Base-by-base conservation (phyloP, 2,888 invertebrate species). In the Pachycephus smyrnensis region DNA sequence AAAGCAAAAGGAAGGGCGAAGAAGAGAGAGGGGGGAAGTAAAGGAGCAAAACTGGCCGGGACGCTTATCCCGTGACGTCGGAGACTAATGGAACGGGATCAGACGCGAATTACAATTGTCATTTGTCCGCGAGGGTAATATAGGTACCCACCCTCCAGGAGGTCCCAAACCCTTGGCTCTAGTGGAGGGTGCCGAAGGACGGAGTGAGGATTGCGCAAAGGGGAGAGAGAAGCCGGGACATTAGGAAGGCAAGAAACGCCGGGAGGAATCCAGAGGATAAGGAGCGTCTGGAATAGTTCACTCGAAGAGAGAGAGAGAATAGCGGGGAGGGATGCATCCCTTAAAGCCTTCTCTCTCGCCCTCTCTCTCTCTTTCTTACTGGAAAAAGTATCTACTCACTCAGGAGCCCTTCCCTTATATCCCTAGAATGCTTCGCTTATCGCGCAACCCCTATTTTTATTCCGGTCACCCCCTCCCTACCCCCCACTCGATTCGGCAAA, bases 81-180 rank as follows among this genome's bases (percentile, higher is more conserved):
- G 23, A 55, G 55, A 55, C 55, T 55, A 55, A 55, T 55, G 55
- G 55, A 55, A 55, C 15, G 55, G 55, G 55, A 55, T 55, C 55
- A 55, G 55, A 55, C 55, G 55, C 55, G 55, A 55, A 76, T 88
- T 82, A 83, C 84, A 87, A 89, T 86, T 86, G 85, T 85, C 85
- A 85, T 87, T 88, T 87, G 86, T 87, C 82, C 83, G 80, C 73
- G 77, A 33, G 71, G 71, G 86, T 84, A 86, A 87, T 86, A 86
- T 85, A 83, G 79, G 82, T 81, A 80, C 75, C 74, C 80, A 78
- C 78, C 82, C 83, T 81, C 79, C 79, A 77, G 79, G 76, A 82
- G 76, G 81, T 78, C 76, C 79, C 77, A 80, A 55, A 55, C 55
- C 73, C 81, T 73, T 36, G 69, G 78, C 68, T 77, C 77, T 2